Evolutionary conservation across 2,888 invertebrate species (phyloP), one percentile per base, ranked within the genome.

Genomic region (Lithophane leautieri): DNA sequence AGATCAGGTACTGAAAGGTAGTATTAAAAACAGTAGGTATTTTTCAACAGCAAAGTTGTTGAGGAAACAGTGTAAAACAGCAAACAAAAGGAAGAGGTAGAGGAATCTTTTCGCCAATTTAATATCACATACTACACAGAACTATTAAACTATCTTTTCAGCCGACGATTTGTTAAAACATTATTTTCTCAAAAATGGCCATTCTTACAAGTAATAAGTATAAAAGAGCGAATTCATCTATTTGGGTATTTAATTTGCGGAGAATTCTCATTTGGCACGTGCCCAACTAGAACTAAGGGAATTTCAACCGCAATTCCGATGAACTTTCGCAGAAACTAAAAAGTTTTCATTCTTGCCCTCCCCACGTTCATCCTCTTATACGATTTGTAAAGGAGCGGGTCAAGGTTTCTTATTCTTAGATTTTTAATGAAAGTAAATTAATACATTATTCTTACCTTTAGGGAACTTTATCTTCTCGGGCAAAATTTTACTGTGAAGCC

Each of bases 191-290:
- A 63, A 76, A 81, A 80, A 82, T 62, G 76, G 66, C 50, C 12
- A 52, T 74, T 54, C 66, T 60, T 44, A 79, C 58, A 76, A 76
- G 67, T 69, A 69, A 78, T 73, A 34, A 6, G 34, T 34, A 76
- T 73, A 77, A 79, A 76, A 85, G 67, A 78, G 82, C 85, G 70
- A 82, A 86, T 86, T 86, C 83, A 82, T 87, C 82, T 86, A 86
- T 89, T 90, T 88, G 75, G 87, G 87, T 90, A 90, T 90, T 91
- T 91, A 90, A 92, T 91, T 91, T 90, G 88, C 87, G 79, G 86
- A 70, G 82, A 85, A 83, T 86, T 89, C 88, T 90, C 90, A 90
- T 92, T 92, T 92, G 92, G 92, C 89, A 73, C 83, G 81, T 73
- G 70, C 85, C 91, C 91, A 91, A 84, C 80, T 76, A 79, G 80